Conservation (phyloP, 2,888 invertebrate genomes). For the Eremobia ochroleuca region DNA sequence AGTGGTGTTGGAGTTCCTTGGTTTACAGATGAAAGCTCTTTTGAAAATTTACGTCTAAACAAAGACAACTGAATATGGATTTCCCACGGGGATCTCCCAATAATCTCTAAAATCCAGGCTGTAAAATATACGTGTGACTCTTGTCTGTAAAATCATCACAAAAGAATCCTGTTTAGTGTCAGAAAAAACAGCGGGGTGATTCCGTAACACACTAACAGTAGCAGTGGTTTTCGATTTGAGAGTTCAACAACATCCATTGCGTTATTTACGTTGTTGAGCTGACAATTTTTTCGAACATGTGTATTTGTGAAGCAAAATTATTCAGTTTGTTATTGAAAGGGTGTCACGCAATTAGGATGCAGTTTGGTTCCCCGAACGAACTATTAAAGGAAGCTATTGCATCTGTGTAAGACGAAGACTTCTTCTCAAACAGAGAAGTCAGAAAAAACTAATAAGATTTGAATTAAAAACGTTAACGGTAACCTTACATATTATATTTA, state of each 20-base stretch:
- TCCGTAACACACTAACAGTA: background rate
- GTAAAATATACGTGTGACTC: background rate
- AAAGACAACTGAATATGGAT: background rate
- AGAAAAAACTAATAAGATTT: background rate
- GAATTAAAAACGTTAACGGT: conserved; percentile 5
- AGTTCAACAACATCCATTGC: background rate
- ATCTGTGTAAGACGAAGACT: background rate
- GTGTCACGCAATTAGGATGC: too few species aligned
- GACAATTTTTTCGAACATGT: too few species aligned
- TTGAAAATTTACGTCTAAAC: background rate
- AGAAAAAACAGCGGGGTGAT: too few species aligned
- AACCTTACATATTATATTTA: background rate
- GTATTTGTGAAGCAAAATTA: too few species aligned
- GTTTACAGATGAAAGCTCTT: background rate
- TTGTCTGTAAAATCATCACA: too few species aligned
- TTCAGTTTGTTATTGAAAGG: background rate
- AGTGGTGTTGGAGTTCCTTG: conserved; percentile 18
- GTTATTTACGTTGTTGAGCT: background rate
- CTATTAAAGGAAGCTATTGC: background rate
- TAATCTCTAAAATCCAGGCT: background rate
- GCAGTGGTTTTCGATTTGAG: background rate
- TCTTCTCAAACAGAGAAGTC: background rate
- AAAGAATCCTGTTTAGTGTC: background rate
- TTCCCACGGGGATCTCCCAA: too few species aligned
- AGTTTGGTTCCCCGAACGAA: background rate